These are phyloP conservation scores for Pagrus major DNA, from an alignment of 2,113 vertebrate genomes.

Conservation along the genomic window DNA sequence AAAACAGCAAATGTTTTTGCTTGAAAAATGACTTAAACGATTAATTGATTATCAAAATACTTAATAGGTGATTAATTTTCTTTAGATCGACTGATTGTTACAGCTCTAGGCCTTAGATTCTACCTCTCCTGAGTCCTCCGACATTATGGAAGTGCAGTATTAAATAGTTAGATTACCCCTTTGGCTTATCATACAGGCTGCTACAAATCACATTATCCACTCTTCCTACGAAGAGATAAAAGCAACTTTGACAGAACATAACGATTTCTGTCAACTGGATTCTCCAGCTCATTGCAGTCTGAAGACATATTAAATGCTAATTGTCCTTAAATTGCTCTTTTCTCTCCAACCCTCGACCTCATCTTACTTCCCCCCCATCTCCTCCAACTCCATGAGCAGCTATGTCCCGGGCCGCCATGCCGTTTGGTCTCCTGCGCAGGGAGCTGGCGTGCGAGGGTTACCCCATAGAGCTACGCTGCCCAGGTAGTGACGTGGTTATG, in stretches of 20 bases:
- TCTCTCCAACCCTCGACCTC: not conserved
- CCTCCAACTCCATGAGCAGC: constrained; percentile 55
- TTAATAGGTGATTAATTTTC: too few relatives aligned
- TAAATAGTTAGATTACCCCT: not conserved
- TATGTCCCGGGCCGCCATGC: constrained; percentile 91
- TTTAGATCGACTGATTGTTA: too few relatives aligned
- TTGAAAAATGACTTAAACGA: too few relatives aligned
- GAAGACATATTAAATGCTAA: not conserved
- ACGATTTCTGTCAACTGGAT: not conserved
- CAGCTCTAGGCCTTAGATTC: too few relatives aligned
- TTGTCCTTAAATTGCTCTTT: not conserved
- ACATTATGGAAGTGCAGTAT: not conserved
- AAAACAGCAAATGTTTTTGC: too few relatives aligned
- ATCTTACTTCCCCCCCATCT: not conserved
- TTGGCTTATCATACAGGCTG: too few relatives aligned
- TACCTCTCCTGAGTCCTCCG: too few relatives aligned
- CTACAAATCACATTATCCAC: not conserved
- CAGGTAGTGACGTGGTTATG: constrained; percentile 94
- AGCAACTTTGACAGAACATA: not conserved
- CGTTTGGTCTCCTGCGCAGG: constrained; percentile 91
- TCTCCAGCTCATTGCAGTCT: not conserved
- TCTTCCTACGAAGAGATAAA: not conserved
- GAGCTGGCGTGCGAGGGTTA: constrained; percentile 95
- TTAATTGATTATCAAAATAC: too few relatives aligned
- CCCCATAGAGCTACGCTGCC: constrained; percentile 94